Evolutionary conservation across 2,113 vertebrate genomes (phyloP).

Genomic region (Myiozetetes cayanensis): DNA sequence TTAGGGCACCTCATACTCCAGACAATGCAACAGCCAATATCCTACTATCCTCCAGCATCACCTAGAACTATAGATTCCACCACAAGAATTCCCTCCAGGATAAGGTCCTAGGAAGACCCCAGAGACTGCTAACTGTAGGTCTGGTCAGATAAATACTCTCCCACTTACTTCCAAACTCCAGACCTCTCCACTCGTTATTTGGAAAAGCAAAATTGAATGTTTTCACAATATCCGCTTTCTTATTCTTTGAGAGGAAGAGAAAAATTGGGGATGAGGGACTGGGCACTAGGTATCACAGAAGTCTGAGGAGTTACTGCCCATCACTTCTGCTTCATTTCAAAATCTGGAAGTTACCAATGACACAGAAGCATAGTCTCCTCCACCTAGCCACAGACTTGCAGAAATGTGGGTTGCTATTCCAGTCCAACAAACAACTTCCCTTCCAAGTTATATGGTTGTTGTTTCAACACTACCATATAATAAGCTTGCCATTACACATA

Average conservation of each 20-base stretch:
- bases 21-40: background rate
- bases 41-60: background rate
- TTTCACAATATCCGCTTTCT: background rate
- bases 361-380: background rate
- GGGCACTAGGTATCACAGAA: background rate
- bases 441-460: background rate
- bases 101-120: background rate
- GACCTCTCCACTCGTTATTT: background rate
- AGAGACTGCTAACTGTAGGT: background rate
- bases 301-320: background rate
- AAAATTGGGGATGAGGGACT: background rate
- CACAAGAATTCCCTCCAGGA: background rate
- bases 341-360: background rate
- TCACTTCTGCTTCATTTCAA: background rate
- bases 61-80: background rate
- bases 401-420: background rate
- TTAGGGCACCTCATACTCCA: background rate
- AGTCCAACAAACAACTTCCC: background rate
- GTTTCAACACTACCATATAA: background rate
- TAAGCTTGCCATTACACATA: background rate
- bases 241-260: background rate
- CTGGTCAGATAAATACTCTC: background rate
- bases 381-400: background rate
- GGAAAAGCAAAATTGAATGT: background rate
- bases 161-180: background rate